Conservation (phyloP, 92 coral and sea anemone species). For the Phenganax marumi region DNA sequence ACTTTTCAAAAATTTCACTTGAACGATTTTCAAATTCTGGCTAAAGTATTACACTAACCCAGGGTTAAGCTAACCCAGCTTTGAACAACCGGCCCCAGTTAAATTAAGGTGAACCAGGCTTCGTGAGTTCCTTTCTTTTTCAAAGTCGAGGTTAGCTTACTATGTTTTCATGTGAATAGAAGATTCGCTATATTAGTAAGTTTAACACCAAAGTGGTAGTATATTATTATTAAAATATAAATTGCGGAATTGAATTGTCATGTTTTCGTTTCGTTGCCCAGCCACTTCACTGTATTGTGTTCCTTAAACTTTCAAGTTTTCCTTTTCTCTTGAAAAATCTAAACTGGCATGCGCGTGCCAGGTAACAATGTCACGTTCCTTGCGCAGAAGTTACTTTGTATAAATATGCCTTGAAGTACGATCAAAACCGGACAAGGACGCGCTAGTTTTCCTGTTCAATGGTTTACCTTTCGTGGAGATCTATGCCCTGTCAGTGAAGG, state of each 20-base stretch:
- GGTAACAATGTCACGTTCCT: not conserved
- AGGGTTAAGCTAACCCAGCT: no score
- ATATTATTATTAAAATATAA: not conserved
- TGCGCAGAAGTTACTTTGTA: not conserved
- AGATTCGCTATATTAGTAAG: not conserved
- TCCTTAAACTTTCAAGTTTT: not conserved
- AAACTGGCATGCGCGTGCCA: not conserved
- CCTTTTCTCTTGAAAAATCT: not conserved
- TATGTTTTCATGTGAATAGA: no score
- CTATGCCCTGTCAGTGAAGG: not conserved
- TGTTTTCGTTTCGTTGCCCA: not conserved
- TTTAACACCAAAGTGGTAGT: not conserved
- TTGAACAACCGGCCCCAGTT: no score
- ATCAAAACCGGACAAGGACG: no score
- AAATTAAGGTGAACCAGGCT: not conserved
- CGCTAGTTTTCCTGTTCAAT: no score
- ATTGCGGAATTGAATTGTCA: not conserved
- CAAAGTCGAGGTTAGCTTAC: no score
- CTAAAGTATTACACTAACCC: no score
- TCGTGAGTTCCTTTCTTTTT: no score
- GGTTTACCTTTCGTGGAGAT: not conserved
- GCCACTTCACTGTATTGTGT: not conserved
- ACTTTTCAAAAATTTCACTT: no score
- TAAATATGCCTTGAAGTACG: no score
- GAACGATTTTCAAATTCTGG: no score